Evolutionary conservation across 2,797 vertebrate species (phyloP).

Genomic region (Myotis findleyi): DNA sequence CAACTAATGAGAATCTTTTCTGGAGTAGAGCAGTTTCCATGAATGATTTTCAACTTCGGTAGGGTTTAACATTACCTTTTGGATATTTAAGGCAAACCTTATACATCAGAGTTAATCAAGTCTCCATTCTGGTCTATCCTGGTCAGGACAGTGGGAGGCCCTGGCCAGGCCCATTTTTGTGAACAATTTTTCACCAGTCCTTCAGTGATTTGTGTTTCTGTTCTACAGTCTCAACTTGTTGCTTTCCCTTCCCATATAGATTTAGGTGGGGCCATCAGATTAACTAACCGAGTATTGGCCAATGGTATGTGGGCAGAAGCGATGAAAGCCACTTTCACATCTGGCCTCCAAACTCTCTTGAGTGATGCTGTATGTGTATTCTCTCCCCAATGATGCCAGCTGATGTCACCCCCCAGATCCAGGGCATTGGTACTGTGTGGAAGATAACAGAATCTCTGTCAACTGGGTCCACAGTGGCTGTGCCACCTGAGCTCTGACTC

Average conservation of each 20-base stretch:
- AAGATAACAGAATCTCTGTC: not conserved
- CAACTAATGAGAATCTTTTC: not conserved
- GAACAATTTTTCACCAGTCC: not conserved
- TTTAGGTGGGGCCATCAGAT: not conserved
- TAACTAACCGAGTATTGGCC: not conserved
- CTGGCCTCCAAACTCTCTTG: not conserved
- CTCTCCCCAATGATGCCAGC: not conserved
- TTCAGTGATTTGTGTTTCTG: not conserved
- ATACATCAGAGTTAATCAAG: not conserved
- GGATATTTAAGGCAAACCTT: not conserved
- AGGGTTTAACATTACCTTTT: not conserved
- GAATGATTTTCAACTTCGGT: not conserved
- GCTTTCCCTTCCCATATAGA: not conserved
- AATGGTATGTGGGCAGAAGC: not conserved
- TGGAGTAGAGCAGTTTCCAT: not conserved
- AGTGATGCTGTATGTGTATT: not conserved
- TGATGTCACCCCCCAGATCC: not conserved
- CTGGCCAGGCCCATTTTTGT: not conserved
- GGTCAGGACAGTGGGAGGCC: not conserved
- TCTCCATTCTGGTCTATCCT: not conserved
- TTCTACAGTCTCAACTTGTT: not conserved
- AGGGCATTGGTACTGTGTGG: not conserved
- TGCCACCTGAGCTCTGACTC: not conserved
- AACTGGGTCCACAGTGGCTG: not conserved
- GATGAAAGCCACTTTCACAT: not conserved